phyloP scores from a whole-genome alignment of 2,113 vertebrate genomes.

The Grallaria varia region DNA sequence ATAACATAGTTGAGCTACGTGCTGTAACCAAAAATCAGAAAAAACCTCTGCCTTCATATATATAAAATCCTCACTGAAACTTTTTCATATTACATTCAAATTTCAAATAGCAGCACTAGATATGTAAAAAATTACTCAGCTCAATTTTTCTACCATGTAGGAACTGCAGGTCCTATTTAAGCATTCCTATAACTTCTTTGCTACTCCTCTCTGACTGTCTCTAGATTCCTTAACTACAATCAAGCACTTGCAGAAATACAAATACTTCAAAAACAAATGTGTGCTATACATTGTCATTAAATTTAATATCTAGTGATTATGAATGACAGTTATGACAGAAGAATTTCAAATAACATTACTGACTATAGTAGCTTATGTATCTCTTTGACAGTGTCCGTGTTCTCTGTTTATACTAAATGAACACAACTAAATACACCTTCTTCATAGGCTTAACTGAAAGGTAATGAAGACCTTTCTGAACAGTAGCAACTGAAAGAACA shows the following conservation, averaged over 20 bases:
- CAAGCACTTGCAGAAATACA: background rate
- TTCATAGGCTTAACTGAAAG: background rate
- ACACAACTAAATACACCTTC: background rate
- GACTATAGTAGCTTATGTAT: background rate
- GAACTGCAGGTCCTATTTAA: background rate
- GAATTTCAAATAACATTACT: background rate
- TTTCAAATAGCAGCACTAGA: background rate
- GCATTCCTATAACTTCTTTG: background rate
- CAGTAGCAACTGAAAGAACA: background rate
- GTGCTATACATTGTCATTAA: background rate
- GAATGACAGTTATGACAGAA: background rate
- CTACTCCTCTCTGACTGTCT: background rate
- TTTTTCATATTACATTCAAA: background rate
- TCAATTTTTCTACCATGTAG: background rate
- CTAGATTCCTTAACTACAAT: background rate
- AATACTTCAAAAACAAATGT: background rate
- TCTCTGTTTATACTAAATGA: background rate
- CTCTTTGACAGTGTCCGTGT: background rate
- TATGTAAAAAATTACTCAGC: background rate
- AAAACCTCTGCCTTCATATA: background rate
- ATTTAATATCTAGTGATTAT: background rate
- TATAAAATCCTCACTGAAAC: background rate
- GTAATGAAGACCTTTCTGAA: background rate
- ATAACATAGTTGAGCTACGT: background rate
- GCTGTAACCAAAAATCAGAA: background rate